Evolutionary conservation across 2,797 vertebrate genomes (phyloP).

Genomic region (Distichodus sexfasciatus): DNA sequence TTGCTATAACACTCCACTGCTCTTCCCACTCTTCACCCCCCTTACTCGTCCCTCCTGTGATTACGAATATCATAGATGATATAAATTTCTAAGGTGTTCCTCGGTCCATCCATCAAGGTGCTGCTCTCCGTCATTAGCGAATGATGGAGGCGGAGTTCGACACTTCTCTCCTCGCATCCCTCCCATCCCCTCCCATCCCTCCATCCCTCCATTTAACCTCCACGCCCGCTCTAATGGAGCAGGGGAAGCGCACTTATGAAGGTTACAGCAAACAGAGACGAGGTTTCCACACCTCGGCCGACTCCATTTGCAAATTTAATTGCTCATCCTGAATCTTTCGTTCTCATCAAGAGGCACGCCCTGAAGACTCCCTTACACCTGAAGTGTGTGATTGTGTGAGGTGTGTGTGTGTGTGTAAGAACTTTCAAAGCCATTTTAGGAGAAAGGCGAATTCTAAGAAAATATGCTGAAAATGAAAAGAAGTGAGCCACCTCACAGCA

Average conservation of each 20-base stretch:
- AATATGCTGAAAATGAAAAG: no score
- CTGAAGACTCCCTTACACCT: constrained; percentile 2
- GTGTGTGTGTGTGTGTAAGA: not conserved
- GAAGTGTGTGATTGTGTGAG: not conserved
- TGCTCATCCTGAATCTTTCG: constrained; percentile 35
- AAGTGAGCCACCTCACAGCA: no score
- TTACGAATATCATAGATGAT: constrained; percentile 44
- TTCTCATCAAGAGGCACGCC: constrained; percentile 41
- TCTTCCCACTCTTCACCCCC: not conserved
- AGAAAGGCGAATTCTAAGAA: no score
- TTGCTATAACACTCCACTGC: not conserved
- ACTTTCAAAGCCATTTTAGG: no score
- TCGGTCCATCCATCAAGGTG: constrained; percentile 36
- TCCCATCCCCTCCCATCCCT: constrained; percentile 19
- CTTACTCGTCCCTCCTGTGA: constrained; percentile 8
- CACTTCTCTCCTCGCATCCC: constrained; percentile 17
- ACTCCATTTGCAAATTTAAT: constrained; percentile 51
- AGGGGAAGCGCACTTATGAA: constrained; percentile 14
- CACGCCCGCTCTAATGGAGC: constrained; percentile 7
- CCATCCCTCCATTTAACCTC: constrained; percentile 39
- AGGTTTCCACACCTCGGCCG: constrained; percentile 22
- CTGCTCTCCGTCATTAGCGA: constrained; percentile 39
- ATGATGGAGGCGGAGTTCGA: constrained; percentile 33
- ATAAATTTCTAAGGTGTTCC: constrained; percentile 42
- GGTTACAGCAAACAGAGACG: constrained; percentile 33